Conservation (phyloP, 2,797 vertebrate genomes). For the Nannoperca obscura region DNA sequence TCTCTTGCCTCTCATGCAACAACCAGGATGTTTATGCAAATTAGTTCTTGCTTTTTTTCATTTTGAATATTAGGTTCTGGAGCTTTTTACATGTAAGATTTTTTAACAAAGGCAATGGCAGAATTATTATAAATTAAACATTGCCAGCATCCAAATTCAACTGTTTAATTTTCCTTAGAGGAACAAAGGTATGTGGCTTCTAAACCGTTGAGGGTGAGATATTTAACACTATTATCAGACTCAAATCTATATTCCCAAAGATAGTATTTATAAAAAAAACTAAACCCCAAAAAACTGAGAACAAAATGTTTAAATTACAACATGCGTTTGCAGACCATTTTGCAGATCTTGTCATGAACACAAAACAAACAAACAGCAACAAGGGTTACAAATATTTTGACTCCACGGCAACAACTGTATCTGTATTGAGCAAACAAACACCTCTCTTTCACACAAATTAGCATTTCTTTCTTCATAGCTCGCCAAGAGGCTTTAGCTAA, state of each 20-base stretch:
- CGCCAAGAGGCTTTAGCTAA: conserved; percentile 42
- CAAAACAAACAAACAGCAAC: conserved; percentile 7
- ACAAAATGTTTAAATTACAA: too few relatives aligned
- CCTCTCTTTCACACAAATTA: background rate
- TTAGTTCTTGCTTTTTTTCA: background rate
- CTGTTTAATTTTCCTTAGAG: background rate
- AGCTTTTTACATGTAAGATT: background rate
- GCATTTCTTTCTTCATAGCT: conserved; percentile 24
- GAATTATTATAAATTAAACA: background rate
- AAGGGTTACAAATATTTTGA: conserved; percentile 46
- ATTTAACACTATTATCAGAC: background rate
- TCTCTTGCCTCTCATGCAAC: background rate
- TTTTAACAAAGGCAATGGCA: background rate
- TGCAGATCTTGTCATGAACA: background rate
- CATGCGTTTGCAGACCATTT: background rate
- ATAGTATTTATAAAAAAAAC: background rate
- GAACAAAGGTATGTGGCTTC: background rate
- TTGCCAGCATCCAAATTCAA: background rate
- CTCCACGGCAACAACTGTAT: conserved; percentile 18
- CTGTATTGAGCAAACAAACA: background rate
- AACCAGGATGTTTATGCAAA: conserved; percentile 5
- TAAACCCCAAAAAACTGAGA: background rate
- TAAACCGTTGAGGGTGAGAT: background rate
- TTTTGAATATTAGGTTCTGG: conserved; percentile 13
- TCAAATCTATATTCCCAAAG: background rate